Base-by-base conservation (phyloP, 2,113 vertebrate species). In the Perccottus glenii region DNA sequence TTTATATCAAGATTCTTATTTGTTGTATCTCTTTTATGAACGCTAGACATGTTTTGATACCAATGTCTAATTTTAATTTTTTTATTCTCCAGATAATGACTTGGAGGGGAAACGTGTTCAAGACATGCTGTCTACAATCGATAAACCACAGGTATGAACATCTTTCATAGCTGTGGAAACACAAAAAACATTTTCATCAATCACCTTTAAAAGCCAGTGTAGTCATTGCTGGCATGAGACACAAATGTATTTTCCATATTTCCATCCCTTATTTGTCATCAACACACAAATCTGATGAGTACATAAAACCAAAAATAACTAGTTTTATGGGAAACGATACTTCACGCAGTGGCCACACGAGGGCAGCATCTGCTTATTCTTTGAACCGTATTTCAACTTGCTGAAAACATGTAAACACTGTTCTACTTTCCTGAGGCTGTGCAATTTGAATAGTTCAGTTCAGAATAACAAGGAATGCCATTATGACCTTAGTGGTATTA, bases 81-180 rank as follows among this genome's bases (percentile, higher is more conserved):
- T 47, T 80, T 35, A 12, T 87, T 63, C 57, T 78, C 47, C 92
- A 99, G 97, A 99, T 85, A 96, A 95, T 83, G 96, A 99, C 84
- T 93, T 94, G 62, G 97, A 99, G 90, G 92, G 93, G 62, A 99
- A 98, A 88, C 94, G 95, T 49, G 91, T 97, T 87, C 96, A 98
- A 90, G 96, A 98, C 84, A 88, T 97, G 92, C 94, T 99, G 89
- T 97, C 96, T 70, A 92, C 95, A 88, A 97, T 99, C 86, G 96
- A 98, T 87, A 99, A 96, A 86, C 96, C 96, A 89, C 96, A 96
- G 96, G 97, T 98, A 90, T 57, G 96, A 94, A 60, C 68, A 52
- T 10, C 36, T 58, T 11, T 40, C 58, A 55, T 32, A 66, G 27
- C 11, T 67, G 57, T 50, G 35, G 27, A 56, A 59, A 35, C 12